Evolutionary conservation across 2,888 invertebrate genomes (phyloP).

Genomic region (Omphaloscelis lunosa): DNA sequence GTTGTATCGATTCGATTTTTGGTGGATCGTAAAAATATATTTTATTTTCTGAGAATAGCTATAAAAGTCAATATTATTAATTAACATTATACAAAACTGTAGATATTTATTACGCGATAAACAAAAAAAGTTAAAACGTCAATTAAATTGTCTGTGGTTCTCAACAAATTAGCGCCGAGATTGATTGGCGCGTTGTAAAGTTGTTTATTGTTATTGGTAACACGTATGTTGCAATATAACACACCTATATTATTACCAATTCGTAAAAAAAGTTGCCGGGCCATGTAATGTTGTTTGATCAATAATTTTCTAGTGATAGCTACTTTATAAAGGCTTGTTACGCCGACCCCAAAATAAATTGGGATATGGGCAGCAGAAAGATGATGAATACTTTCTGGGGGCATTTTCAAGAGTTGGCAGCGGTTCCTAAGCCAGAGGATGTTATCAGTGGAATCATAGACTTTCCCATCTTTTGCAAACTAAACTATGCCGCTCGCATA

Average conservation of each 20-base stretch:
- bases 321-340: too few relatives aligned
- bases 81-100: conserved; percentile 57
- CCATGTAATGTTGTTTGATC: too few relatives aligned
- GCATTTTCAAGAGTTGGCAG: too few relatives aligned
- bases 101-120: conserved; percentile 55
- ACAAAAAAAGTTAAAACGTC: conserved; percentile 53
- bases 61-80: conserved; percentile 66
- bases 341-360: too few relatives aligned
- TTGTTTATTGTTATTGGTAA: conserved; percentile 43
- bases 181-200: conserved; percentile 45
- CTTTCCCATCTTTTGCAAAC: too few relatives aligned
- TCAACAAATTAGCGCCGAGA: conserved; percentile 31
- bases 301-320: too few relatives aligned
- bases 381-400: background rate
- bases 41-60: conserved; percentile 46
- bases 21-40: conserved; percentile 58
- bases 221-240: conserved; percentile 24
- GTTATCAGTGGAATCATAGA: too few relatives aligned
- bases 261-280: too few relatives aligned
- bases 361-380: too few relatives aligned
- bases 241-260: too few relatives aligned
- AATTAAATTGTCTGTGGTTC: conserved; percentile 55
- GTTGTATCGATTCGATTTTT: conserved; percentile 50
- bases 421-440: too few relatives aligned
- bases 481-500: background rate